Percentiles rank a stretch among this genome's conserved stretches.
Conservation (phyloP, 2,797 vertebrate species). For the Gouania willdenowi region DNA sequence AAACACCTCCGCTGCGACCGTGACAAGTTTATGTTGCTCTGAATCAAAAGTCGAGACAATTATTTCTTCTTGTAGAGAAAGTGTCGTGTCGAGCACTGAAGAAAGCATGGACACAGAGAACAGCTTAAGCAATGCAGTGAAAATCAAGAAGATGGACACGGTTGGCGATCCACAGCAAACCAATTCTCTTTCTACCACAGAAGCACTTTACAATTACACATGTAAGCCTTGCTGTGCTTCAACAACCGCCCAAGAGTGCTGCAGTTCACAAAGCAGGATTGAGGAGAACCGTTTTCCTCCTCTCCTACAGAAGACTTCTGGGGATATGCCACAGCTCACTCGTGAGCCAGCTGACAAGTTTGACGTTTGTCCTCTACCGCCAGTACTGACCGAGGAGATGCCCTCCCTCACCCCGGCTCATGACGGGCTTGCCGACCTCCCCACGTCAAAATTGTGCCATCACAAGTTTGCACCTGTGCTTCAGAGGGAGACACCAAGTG, state of each 20-base stretch:
- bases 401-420: slow-evolving; percentile 75
- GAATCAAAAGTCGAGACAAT: slow-evolving; percentile 16
- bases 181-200: slow-evolving; percentile 25
- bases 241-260: slow-evolving; percentile 16
- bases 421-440: slow-evolving; percentile 25
- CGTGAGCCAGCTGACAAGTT: slow-evolving; percentile 61
- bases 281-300: slow-evolving; percentile 48
- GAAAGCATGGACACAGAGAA: slow-evolving; percentile 11
- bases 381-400: slow-evolving; percentile 75
- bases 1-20: slow-evolving; percentile 14
- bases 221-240: slow-evolving; percentile 26
- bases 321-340: slow-evolving; percentile 77
- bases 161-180: slow-evolving; percentile 21
- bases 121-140: slow-evolving; percentile 16
- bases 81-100: slow-evolving; percentile 30
- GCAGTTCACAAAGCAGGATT: slow-evolving; percentile 21
- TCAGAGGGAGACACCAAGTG: slow-evolving; percentile 56
- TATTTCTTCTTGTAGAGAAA: slow-evolving; percentile 15
- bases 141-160: slow-evolving; percentile 30
- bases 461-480: slow-evolving; percentile 65
- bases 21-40: slow-evolving; percentile 15
- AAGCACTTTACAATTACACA: slow-evolving; percentile 54
- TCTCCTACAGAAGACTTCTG: slow-evolving; percentile 45
- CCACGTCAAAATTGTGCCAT: slow-evolving; percentile 10
- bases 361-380: slow-evolving; percentile 53